Conservation (phyloP, 2,888 invertebrate species). For the Brachyopa scutellaris region DNA sequence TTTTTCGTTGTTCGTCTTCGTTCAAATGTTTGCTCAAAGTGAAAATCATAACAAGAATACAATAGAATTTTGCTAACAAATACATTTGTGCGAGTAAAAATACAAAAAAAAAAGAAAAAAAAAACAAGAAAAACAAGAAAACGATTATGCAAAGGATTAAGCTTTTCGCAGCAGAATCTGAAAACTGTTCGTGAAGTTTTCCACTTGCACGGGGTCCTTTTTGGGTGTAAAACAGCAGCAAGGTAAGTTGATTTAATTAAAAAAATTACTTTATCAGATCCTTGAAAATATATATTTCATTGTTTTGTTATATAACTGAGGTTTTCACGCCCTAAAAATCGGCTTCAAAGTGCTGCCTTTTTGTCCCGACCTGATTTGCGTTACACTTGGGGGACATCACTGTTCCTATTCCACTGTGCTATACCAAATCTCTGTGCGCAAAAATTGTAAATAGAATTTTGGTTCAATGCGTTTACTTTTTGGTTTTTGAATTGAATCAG, state of each 20-base stretch:
- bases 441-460: slow-evolving; percentile 65
- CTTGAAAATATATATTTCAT: slow-evolving; percentile 39
- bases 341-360: slow-evolving; percentile 46
- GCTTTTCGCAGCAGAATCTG: slow-evolving; percentile 67
- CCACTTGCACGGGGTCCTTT: slow-evolving; percentile 64
- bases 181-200: slow-evolving; percentile 71
- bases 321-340: slow-evolving; percentile 67
- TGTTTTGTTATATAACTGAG: slow-evolving; percentile 67
- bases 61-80: slow-evolving; percentile 69
- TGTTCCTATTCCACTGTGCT: slow-evolving; percentile 36
- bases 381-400: slow-evolving; percentile 18
- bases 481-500: slow-evolving; percentile 64
- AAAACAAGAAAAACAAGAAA: slow-evolving; percentile 42
- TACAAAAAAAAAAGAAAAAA: slow-evolving; percentile 16
- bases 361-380: slow-evolving; percentile 56
- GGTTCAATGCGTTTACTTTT: slow-evolving; percentile 71
- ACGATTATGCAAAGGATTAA: slow-evolving; percentile 72
- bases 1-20: slow-evolving; percentile 21
- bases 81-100: slow-evolving; percentile 58
- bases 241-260: slow-evolving; percentile 70
- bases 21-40: slow-evolving; percentile 67
- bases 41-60: slow-evolving; percentile 68
- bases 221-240: slow-evolving; percentile 50
- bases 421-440: slow-evolving; percentile 61
- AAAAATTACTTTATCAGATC: slow-evolving; percentile 67